Percentiles rank a stretch among this genome's conserved stretches.
phyloP scores from a whole-genome alignment of 2,797 vertebrate species.

The Salmo trutta region DNA sequence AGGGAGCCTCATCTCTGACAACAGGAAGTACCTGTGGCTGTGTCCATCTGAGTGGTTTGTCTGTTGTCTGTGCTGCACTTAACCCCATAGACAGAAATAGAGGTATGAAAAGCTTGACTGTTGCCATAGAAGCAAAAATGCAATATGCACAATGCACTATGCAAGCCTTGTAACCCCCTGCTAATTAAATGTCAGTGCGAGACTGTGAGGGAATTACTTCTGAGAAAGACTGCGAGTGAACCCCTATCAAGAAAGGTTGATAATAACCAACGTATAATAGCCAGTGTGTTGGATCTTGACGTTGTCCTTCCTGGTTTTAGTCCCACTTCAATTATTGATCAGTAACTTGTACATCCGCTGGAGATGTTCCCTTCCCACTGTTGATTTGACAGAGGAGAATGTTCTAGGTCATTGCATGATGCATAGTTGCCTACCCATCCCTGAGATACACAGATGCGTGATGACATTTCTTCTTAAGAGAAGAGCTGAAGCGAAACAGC shows the following conservation, averaged over 20 bases:
- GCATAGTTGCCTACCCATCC: neutral
- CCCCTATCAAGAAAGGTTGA: too few relatives aligned
- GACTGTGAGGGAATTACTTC: neutral
- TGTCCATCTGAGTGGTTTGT: slow-evolving; percentile 66
- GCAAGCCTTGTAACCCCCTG: slow-evolving; percentile 33
- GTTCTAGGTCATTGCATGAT: neutral
- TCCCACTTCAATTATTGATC: too few relatives aligned
- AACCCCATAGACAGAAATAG: slow-evolving; percentile 68
- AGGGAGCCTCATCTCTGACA: slow-evolving; percentile 59
- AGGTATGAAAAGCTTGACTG: slow-evolving; percentile 65
- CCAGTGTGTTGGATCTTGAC: too few relatives aligned
- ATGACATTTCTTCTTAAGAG: slow-evolving; percentile 2
- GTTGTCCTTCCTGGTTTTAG: too few relatives aligned
- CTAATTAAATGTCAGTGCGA: too few relatives aligned
- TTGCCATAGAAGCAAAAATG: slow-evolving; percentile 57
- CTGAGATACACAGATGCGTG: neutral
- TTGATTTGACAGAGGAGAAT: neutral
- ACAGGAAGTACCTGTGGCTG: slow-evolving; percentile 64
- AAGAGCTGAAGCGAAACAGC: slow-evolving; percentile 67
- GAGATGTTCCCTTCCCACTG: neutral
- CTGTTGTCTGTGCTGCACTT: slow-evolving; percentile 70
- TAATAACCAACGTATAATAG: too few relatives aligned
- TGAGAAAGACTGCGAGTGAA: neutral
- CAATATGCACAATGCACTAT: neutral
- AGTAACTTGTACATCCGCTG: neutral